Evolutionary conservation across 2,888 invertebrate genomes (phyloP).

Genomic region (Sialis fuliginosa): DNA sequence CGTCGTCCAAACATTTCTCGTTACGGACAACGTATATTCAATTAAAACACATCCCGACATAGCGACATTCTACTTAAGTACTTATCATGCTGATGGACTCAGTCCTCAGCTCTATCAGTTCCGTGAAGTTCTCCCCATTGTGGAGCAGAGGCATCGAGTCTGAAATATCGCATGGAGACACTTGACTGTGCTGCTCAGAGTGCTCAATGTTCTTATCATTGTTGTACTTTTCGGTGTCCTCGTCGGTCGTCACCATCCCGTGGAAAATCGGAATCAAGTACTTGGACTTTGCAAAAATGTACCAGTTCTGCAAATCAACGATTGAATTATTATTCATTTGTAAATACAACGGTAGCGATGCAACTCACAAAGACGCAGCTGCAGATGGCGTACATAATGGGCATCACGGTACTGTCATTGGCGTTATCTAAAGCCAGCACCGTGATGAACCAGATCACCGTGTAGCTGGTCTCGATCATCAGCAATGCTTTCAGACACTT

Average conservation of each 20-base stretch:
- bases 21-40: too few relatives aligned
- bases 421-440: constrained; percentile 55
- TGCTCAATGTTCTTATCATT: constrained; percentile 8
- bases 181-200: constrained; percentile 6
- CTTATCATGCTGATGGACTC: constrained; percentile 30
- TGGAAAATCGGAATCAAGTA: constrained; percentile 18
- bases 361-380: constrained; percentile 36
- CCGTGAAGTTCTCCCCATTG: constrained; percentile 20
- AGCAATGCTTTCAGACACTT: constrained; percentile 41
- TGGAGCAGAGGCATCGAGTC: constrained; percentile 23
- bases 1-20: too few relatives aligned
- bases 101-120: constrained; percentile 25
- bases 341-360: neutral
- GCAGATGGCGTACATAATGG: constrained; percentile 36
- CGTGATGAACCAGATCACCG: constrained; percentile 56
- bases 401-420: constrained; percentile 36
- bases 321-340: neutral
- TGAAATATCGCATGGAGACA: constrained; percentile 18
- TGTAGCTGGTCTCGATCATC: constrained; percentile 50
- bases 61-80: constrained; percentile 16
- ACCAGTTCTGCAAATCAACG: constrained; percentile 22
- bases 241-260: constrained; percentile 8
- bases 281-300: constrained; percentile 22
- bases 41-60: too few relatives aligned
- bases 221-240: constrained; percentile 6